Evolutionary conservation across 2,888 invertebrate genomes (phyloP).

Genomic region (Ophonus ardosiacus): DNA sequence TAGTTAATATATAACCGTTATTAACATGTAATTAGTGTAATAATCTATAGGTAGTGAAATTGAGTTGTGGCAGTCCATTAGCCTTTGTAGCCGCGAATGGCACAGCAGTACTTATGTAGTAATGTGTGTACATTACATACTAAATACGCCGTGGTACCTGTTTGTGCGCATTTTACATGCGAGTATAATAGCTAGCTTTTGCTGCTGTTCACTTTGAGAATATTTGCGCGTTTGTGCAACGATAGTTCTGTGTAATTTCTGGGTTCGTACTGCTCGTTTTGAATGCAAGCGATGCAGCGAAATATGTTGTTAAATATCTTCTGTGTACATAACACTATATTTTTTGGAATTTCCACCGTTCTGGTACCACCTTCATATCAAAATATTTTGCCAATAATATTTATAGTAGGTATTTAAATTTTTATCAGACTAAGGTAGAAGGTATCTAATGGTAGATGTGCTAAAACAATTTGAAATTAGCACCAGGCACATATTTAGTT

Average conservation of each 20-base stretch:
- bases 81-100: slow-evolving; percentile 41
- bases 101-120: slow-evolving; percentile 43
- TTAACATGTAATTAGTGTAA: slow-evolving; percentile 41
- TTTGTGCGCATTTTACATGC: slow-evolving; percentile 33
- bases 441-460: too few species aligned
- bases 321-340: slow-evolving; percentile 4
- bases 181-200: slow-evolving; percentile 11
- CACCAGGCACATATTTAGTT: too few species aligned
- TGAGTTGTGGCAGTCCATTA: slow-evolving; percentile 34
- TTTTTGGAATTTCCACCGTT: background rate
- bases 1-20: slow-evolving; percentile 24
- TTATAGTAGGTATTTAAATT: background rate
- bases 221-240: slow-evolving; percentile 43
- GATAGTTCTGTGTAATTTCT: slow-evolving; percentile 27
- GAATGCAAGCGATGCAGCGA: background rate
- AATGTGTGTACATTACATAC: slow-evolving; percentile 31
- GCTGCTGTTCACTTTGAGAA: slow-evolving; percentile 26
- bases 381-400: background rate
- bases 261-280: slow-evolving; percentile 2
- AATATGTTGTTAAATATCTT: slow-evolving; percentile 6
- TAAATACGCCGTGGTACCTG: background rate
- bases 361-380: background rate
- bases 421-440: background rate
- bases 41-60: slow-evolving; percentile 35
- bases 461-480: too few species aligned